Conservation (phyloP, 2,113 vertebrate genomes). For the Propithecus coquereli region DNA sequence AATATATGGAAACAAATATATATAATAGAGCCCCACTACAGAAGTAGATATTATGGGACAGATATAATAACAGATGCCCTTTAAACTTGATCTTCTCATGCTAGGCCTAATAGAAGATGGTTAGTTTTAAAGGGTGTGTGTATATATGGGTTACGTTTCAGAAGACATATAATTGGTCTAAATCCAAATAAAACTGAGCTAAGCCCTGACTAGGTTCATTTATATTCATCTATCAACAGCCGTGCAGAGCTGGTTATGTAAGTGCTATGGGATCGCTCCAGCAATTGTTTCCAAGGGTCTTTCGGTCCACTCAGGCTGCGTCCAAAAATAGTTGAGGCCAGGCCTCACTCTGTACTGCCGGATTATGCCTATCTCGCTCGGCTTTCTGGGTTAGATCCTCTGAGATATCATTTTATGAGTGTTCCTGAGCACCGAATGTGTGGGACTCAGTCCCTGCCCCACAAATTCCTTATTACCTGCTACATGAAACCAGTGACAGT, state of each 20-base stretch:
- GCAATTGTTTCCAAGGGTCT: not conserved
- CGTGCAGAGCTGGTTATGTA: not conserved
- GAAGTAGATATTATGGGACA: not conserved
- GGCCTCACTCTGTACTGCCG: not conserved
- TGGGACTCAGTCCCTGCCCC: not conserved
- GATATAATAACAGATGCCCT: not conserved
- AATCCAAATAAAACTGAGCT: not conserved
- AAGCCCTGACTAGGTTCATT: not conserved
- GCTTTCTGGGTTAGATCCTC: not conserved
- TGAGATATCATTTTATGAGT: not conserved
- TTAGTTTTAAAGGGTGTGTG: not conserved
- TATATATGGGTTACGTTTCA: not conserved
- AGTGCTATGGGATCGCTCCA: rapidly evolving
- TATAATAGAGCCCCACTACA: not conserved
- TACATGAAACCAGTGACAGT: not conserved
- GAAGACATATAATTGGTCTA: not conserved
- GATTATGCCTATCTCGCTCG: rapidly evolving
- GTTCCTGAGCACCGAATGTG: not conserved
- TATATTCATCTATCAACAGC: not conserved
- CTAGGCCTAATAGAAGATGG: not conserved
- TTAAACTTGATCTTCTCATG: not conserved
- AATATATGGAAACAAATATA: not conserved
- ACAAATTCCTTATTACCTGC: not conserved
- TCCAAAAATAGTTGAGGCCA: not conserved
- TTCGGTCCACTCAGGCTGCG: not conserved